phyloP scores from a whole-genome alignment of 2,113 vertebrate genomes.

The Lagopus leucura region DNA sequence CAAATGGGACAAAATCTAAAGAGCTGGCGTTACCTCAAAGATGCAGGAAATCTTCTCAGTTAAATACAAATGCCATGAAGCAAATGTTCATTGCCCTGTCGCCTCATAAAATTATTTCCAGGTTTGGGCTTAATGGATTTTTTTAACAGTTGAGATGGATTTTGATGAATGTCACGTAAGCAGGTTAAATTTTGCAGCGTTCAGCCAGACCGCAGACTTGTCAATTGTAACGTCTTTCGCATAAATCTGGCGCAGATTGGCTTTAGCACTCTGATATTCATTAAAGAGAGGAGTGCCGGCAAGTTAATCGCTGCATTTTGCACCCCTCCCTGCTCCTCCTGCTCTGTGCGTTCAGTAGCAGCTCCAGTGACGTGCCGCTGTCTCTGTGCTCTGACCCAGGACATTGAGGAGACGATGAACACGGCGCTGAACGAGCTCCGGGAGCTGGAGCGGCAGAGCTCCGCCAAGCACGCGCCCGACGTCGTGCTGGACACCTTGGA shows the following conservation, averaged over 20 bases:
- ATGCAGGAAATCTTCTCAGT: not conserved
- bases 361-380: not conserved
- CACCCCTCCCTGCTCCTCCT: not conserved
- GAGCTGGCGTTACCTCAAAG: not conserved
- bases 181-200: not conserved
- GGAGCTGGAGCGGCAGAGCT: conserved; percentile 96
- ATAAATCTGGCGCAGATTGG: not conserved
- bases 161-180: not conserved
- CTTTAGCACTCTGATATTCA: not conserved
- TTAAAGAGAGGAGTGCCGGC: not conserved
- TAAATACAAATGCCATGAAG: not conserved
- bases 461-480: conserved; percentile 92
- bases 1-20: not conserved
- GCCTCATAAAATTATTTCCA: not conserved
- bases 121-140: not conserved
- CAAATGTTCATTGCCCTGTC: not conserved
- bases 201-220: not conserved
- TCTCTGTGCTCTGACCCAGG: conserved; percentile 77
- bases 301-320: not conserved
- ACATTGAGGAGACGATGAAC: conserved; percentile 99
- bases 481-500: conserved; percentile 98
- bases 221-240: rapidly evolving
- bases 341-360: not conserved
- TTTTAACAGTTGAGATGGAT: not conserved
- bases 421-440: conserved; percentile 95